Base-by-base conservation (phyloP, 2,797 vertebrate species). In the Phaenicophaeus curvirostris region DNA sequence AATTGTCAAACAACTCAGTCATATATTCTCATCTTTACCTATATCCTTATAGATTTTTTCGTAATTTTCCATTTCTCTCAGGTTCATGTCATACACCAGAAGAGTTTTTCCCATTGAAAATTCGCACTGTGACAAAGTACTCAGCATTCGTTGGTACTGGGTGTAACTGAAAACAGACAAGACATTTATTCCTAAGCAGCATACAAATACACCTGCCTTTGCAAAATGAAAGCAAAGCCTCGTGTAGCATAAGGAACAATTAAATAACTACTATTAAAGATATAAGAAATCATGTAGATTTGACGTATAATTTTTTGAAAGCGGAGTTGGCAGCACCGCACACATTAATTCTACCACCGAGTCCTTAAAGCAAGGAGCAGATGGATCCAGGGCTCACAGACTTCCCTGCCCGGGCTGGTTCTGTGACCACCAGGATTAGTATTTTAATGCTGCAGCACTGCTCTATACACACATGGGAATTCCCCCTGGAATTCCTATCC, bases 71-170 rank as follows among this genome's bases (percentile, higher is more conserved):
- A 99, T 99, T 98, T 99, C 99, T 93, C 98, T 98, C 65, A 99
- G 98, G 97, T 99, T 99, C 99, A 99, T 99, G 85, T 99, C 98
- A 76, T 99, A 99, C 16, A 99, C 99, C 92, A 99, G 98, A 81
- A 99, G 97, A 6, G 99, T 99, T 97, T 99, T 99, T 57, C 99
- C 99, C 99, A 99, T 99, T 48, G 99, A 99, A 97, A 99, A 99
- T 94, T 99, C 99, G 96, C 99, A 99, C 48, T 99, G 99, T 23
- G 99, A 98, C 96, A 99, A 95, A 44, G 98, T 99, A 46, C 98
- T 98, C 94, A 99, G 85, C 99, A 99, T 99, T 68, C 99, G 98
- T 94, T 99, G 99, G 94, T 99, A 99, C 88, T 99, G 99, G 50
- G 98, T 98, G 39, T 99, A 99, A 33, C 99, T 99, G 94, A 61